Conservation (phyloP, 1,140 invertebrate genomes). For the Ips typographus region DNA sequence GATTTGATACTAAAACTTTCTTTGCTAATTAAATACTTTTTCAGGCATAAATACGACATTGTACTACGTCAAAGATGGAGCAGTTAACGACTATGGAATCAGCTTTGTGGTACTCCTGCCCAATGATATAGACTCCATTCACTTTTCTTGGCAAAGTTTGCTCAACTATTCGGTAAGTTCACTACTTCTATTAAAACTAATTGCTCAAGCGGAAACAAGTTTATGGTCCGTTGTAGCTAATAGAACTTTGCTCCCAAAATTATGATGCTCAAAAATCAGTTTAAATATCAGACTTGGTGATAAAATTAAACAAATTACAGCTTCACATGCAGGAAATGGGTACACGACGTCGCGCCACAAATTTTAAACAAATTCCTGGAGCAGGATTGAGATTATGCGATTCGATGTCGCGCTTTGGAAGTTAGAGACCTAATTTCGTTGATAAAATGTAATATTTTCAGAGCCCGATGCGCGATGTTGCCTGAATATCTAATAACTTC, state of each 20-base stretch:
- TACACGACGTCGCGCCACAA: background rate
- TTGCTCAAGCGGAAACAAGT: conserved; percentile 5
- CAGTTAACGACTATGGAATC: conserved; percentile 87
- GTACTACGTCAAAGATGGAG: conserved; percentile 84
- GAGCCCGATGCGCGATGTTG: conserved; percentile 14
- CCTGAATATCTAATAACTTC: conserved; percentile 21
- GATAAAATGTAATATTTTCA: conserved; percentile 25
- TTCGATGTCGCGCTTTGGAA: conserved; percentile 12
- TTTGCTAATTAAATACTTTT: conserved; percentile 44
- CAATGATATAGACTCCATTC: conserved; percentile 76
- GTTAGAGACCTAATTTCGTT: conserved; percentile 18
- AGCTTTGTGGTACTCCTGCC: conserved; percentile 82
- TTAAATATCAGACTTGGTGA: too few species aligned
- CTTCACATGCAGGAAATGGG: background rate
- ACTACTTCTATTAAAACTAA: background rate
- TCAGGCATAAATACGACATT: conserved; percentile 81
- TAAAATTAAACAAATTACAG: too few species aligned
- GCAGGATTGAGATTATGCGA: conserved; percentile 20
- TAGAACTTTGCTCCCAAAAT: background rate
- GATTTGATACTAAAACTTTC: background rate
- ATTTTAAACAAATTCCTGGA: conserved; percentile 16
- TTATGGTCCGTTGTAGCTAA: conserved; percentile 8
- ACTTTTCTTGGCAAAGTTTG: conserved; percentile 87
- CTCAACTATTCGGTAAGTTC: conserved; percentile 70
- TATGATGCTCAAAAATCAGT: too few species aligned